Evolutionary conservation across 2,888 invertebrate species (phyloP), one percentile per base, ranked within the genome.

Genomic region (Carpatolechia fugitivella): DNA sequence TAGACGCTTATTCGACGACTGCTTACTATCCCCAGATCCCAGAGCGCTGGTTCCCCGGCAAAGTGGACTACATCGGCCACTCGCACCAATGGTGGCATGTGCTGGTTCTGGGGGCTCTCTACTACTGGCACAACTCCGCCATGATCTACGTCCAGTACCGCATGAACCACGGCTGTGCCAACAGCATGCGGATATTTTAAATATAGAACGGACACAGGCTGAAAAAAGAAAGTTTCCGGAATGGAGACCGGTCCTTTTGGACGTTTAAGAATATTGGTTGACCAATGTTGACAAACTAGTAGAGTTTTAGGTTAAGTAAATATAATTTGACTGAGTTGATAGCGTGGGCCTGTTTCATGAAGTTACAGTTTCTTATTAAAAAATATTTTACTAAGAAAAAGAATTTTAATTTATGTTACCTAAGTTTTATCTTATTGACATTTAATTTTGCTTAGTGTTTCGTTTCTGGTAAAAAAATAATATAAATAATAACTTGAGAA

Each of bases 71-170:
- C 78, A 90, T 98, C 44, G 98, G 98, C 0, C 97, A 98, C 67
- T 98, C 98, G 33, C 99, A 99, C 85, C 98, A 99, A 74, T 96
- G 97, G 95, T 99, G 99, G 99, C 99, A 99, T 80, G 90, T 97
- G 24, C 92, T 99, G 55, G 96, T 99, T 0, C 93, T 98, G 5
- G 91, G 93, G 0, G 97, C 98, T 0, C 93, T 99, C 48, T 95
- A 97, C 78, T 98, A 97, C 84, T 99, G 98, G 98, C 98, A 98
- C 81, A 96, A 96, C 78, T 85, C 96, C 3, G 97, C 95, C 51
- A 93, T 96, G 91, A 91, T 95, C 73, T 95, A 95, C 75, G 94
- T 95, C 8, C 94, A 95, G 77, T 95, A 95, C 77, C 85, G 95
- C 49, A 93, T 95, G 92, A 94, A 94, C 81, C 95, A 95, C 75